Evolutionary conservation across 1,140 invertebrate genomes (phyloP).

Genomic region (Bombus huntii): DNA sequence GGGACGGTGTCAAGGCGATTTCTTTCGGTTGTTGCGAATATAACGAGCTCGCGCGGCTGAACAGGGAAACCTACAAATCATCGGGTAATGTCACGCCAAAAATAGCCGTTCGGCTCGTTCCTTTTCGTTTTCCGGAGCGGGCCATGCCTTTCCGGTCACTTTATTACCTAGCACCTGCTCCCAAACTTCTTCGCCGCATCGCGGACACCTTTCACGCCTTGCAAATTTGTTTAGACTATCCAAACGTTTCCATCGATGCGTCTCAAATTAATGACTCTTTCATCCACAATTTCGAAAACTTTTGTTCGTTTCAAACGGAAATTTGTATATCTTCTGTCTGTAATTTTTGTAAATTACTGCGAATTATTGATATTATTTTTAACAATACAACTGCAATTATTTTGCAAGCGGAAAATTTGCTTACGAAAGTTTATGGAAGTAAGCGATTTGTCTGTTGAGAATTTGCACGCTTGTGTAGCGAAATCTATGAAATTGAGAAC

Average conservation of each 20-base stretch:
- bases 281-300: no score
- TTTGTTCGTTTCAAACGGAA: no score
- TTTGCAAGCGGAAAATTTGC: no score
- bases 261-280: not conserved
- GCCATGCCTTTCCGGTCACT: constrained; percentile 59
- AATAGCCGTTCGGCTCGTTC: constrained; percentile 52
- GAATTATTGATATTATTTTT: no score
- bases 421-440: no score
- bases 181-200: constrained; percentile 42
- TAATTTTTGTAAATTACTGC: no score
- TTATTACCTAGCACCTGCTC: constrained; percentile 72
- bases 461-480: no score
- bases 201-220: constrained; percentile 56
- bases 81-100: constrained; percentile 46
- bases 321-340: no score
- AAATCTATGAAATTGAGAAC: no score
- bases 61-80: constrained; percentile 57
- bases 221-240: constrained; percentile 10
- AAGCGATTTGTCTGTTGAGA: no score
- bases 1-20: constrained; percentile 18
- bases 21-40: constrained; percentile 17
- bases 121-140: constrained; percentile 57
- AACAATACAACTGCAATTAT: no score
- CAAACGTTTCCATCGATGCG: not conserved
- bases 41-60: constrained; percentile 10